These are phyloP conservation scores for Steinernema hermaphroditum DNA, from an alignment of 2,888 invertebrate species.

Conservation along the genomic window DNA sequence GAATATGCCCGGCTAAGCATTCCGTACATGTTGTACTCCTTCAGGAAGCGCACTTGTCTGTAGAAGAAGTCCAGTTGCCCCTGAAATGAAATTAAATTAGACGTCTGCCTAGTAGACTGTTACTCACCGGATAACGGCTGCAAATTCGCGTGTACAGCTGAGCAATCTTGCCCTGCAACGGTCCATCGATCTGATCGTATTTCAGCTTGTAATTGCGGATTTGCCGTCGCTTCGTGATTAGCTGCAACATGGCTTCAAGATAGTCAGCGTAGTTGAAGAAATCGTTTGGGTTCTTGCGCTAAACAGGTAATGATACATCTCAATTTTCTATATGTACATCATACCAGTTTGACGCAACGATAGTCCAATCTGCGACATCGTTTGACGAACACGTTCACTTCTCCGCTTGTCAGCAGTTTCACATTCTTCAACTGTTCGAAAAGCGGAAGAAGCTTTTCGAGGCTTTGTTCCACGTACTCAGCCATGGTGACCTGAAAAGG, in stretches of 20 bases:
- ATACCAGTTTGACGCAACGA: slow-evolving; percentile 42
- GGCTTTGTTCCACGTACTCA: slow-evolving; percentile 15
- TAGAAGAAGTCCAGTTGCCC: slow-evolving; percentile 74
- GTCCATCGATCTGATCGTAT: slow-evolving; percentile 74
- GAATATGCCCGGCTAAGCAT: slow-evolving; percentile 68
- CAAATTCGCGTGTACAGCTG: slow-evolving; percentile 77
- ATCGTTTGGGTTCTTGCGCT: slow-evolving; percentile 53
- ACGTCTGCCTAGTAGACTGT: background rate
- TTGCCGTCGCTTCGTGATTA: slow-evolving; percentile 74
- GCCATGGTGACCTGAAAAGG: background rate
- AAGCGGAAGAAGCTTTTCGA: slow-evolving; percentile 7
- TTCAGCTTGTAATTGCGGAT: slow-evolving; percentile 71
- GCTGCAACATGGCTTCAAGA: slow-evolving; percentile 75
- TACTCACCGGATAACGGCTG: slow-evolving; percentile 73
- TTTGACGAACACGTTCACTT: slow-evolving; percentile 71
- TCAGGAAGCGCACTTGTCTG: slow-evolving; percentile 77
- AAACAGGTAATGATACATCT: too few relatives aligned
- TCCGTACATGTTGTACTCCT: slow-evolving; percentile 67
- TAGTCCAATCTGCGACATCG: slow-evolving; percentile 47
- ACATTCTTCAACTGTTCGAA: slow-evolving; percentile 21
- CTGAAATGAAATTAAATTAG: background rate
- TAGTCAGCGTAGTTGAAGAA: slow-evolving; percentile 75
- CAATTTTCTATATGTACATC: slow-evolving; percentile 35
- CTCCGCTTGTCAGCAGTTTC: slow-evolving; percentile 70
- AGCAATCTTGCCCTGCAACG: slow-evolving; percentile 77